Percentiles rank a stretch among this genome's conserved stretches.
phyloP scores from a whole-genome alignment of 1,140 invertebrate species.

The Drosophila setifemur region DNA sequence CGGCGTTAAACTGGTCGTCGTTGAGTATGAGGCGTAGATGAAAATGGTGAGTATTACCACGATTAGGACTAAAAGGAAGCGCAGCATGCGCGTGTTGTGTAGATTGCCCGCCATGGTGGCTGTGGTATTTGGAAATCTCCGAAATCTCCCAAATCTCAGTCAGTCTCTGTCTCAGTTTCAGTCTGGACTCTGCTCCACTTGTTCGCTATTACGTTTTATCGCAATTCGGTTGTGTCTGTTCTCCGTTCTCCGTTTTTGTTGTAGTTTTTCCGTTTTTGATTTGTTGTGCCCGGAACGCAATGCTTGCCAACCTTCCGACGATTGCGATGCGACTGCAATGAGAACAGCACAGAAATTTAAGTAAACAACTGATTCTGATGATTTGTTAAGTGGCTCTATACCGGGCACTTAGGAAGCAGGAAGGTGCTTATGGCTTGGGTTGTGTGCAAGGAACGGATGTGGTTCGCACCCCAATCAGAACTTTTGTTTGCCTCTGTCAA shows the following conservation, averaged over 20 bases:
- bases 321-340: slow-evolving; percentile 41
- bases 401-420: background rate
- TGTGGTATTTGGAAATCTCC: background rate
- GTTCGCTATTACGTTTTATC: slow-evolving; percentile 2
- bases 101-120: slow-evolving; percentile 60
- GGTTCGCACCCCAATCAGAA: background rate
- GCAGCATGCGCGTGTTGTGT: slow-evolving; percentile 77
- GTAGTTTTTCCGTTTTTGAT: background rate
- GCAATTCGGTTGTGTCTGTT: background rate
- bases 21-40: slow-evolving; percentile 80
- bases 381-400: slow-evolving; percentile 35
- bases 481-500: no score
- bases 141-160: background rate
- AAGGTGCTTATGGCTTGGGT: background rate
- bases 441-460: background rate
- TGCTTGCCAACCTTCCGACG: slow-evolving; percentile 9
- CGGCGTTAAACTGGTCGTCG: slow-evolving; percentile 60
- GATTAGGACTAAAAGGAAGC: slow-evolving; percentile 73
- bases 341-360: slow-evolving; percentile 17
- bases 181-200: slow-evolving; percentile 8
- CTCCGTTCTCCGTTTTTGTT: background rate
- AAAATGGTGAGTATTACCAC: slow-evolving; percentile 79
- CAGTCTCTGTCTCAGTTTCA: slow-evolving; percentile 19
- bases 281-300: slow-evolving; percentile 8
- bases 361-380: slow-evolving; percentile 37